Evolutionary conservation across 2,113 vertebrate species (phyloP).

Genomic region (Colaptes auratus): DNA sequence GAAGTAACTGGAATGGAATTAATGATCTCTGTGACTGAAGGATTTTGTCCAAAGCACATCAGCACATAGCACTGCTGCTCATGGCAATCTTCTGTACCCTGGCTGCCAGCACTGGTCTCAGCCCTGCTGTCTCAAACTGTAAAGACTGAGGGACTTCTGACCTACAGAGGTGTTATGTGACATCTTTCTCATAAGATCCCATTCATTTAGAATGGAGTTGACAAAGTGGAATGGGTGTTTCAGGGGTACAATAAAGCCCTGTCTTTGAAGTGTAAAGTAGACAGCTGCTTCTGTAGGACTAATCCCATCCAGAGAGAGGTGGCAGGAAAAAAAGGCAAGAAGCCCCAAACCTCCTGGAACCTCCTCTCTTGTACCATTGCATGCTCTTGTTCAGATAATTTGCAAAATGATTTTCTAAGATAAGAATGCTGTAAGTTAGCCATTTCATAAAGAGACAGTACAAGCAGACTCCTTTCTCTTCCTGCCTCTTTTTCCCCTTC

Average conservation of each 20-base stretch:
- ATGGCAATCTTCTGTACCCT: accelerated
- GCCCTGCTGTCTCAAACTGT: neutral
- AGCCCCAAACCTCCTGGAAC: neutral
- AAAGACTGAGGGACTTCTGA: neutral
- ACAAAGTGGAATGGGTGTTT: neutral
- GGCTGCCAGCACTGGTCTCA: neutral
- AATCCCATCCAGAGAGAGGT: neutral
- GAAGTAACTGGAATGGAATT: neutral
- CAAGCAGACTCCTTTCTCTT: neutral
- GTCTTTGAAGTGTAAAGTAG: constrained; percentile 10
- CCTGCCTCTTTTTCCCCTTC: neutral
- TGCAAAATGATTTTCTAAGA: neutral
- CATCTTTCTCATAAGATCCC: neutral
- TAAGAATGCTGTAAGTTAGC: neutral
- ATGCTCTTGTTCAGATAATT: neutral
- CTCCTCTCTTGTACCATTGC: neutral
- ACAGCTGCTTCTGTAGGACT: neutral
- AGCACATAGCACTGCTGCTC: neutral
- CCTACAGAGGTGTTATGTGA: neutral
- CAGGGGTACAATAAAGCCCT: neutral
- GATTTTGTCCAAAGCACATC: neutral
- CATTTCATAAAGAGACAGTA: neutral
- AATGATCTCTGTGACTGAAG: neutral
- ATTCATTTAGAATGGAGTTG: neutral
- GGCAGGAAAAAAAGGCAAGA: neutral